Conservation (phyloP, 2,888 invertebrate species). For the Megalurothrips usitatus region DNA sequence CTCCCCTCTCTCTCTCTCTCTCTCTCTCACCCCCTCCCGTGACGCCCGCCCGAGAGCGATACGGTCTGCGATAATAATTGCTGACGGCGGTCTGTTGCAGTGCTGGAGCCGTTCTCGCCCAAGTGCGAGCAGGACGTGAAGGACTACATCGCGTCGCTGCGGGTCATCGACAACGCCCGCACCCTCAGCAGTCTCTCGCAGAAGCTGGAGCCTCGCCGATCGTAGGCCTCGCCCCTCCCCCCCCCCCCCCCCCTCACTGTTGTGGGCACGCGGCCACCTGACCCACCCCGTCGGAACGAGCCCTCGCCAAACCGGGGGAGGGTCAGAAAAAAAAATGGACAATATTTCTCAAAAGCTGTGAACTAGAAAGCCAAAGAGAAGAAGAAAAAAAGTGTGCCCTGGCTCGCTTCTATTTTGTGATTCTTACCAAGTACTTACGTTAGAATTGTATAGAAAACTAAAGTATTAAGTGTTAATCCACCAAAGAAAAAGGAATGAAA, state of each 20-base stretch:
- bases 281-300: too few species aligned
- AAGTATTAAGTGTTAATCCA: not conserved
- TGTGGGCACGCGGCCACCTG: too few species aligned
- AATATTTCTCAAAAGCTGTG: too few species aligned
- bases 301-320: too few species aligned
- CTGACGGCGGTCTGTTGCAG: conserved; percentile 46
- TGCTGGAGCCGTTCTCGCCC: conserved; percentile 64
- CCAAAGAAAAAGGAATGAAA: too few species aligned
- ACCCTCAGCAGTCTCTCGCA: conserved; percentile 72
- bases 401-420: not conserved
- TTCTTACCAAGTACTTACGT: not conserved
- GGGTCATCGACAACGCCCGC: conserved; percentile 75
- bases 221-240: conserved; percentile 45
- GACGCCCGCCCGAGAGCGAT: too few species aligned
- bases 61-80: too few species aligned
- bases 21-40: not conserved
- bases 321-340: too few species aligned
- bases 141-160: conserved; percentile 65
- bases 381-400: too few species aligned
- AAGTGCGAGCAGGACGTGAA: conserved; percentile 66
- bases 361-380: too few species aligned
- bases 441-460: not conserved
- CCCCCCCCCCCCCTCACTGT: too few species aligned
- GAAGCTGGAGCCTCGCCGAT: conserved; percentile 63
- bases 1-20: conserved; percentile 10